These are phyloP conservation scores for Pogona vitticeps DNA, from an alignment of 2,113 vertebrate genomes.

Conservation along the genomic window DNA sequence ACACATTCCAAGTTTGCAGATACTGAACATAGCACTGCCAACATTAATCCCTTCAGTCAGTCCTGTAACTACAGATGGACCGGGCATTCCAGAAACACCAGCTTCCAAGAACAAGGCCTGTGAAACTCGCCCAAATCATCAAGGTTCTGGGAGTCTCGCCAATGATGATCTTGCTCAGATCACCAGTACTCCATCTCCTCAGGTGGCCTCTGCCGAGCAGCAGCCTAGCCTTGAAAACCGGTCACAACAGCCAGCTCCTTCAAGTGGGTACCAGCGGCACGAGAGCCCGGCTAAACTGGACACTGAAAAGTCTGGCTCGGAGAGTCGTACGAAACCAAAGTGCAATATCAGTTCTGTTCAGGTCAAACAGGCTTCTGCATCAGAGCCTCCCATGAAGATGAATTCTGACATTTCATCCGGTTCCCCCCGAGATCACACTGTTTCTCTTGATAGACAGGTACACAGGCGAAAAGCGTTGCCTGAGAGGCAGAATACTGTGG, in stretches of 20 bases:
- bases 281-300: not conserved
- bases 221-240: constrained; percentile 40
- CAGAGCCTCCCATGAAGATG: constrained; percentile 55
- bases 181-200: constrained; percentile 53
- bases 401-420: constrained; percentile 16
- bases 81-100: constrained; percentile 63
- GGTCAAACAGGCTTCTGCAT: constrained; percentile 13
- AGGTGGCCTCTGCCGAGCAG: constrained; percentile 43
- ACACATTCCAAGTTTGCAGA: constrained; percentile 88
- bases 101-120: constrained; percentile 22
- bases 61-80: constrained; percentile 74
- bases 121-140: constrained; percentile 46
- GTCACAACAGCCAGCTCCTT: not conserved
- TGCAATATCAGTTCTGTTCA: constrained; percentile 39
- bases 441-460: constrained; percentile 55
- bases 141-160: not conserved
- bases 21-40: constrained; percentile 91
- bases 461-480: constrained; percentile 60
- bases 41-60: constrained; percentile 87
- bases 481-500: constrained; percentile 76
- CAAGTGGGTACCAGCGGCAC: not conserved
- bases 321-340: constrained; percentile 38
- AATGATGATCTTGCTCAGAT: fast-evolving
- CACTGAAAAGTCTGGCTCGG: constrained; percentile 41
- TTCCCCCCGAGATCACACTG: constrained; percentile 33